phyloP scores from a whole-genome alignment of 92 coral and sea anemone species.

The Umimayanthus kanabou region DNA sequence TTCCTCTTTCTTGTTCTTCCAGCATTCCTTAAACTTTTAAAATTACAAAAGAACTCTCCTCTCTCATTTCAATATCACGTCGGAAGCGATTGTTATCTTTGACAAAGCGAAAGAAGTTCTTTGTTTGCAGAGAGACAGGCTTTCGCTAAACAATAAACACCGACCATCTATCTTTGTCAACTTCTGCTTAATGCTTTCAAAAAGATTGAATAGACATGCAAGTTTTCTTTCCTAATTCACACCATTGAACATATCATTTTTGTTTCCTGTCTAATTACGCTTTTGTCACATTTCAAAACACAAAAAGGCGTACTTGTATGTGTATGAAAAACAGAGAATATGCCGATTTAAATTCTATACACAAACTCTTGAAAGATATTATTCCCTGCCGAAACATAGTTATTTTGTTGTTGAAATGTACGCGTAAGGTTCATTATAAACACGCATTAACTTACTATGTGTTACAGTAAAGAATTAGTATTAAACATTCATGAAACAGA shows the following conservation, averaged over 20 bases:
- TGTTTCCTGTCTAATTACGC: conserved; percentile 32
- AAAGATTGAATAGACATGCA: conserved; percentile 23
- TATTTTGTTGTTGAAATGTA: conserved; percentile 8
- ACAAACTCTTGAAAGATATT: neutral
- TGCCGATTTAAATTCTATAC: conserved; percentile 2
- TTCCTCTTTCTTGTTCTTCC: conserved; percentile 11
- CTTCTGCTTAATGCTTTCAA: conserved; percentile 16
- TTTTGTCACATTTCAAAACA: conserved; percentile 20
- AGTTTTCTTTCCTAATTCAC: conserved; percentile 41
- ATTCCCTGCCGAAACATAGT: neutral
- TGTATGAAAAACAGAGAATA: conserved; percentile 18
- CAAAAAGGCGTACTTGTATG: neutral
- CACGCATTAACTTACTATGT: neutral
- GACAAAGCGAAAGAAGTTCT: conserved; percentile 46
- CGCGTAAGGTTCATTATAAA: neutral
- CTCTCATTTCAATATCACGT: neutral
- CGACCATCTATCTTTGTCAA: conserved; percentile 45
- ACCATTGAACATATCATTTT: conserved; percentile 22
- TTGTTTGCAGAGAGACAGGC: conserved; percentile 58
- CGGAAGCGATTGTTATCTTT: conserved; percentile 43
- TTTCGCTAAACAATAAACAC: conserved; percentile 63
- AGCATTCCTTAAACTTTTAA: neutral
- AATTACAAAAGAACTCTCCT: conserved; percentile 37
- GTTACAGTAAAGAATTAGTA: neutral
- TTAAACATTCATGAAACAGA: conserved; percentile 6